Base-by-base conservation (phyloP, 2,113 vertebrate genomes). In the Nothobranchius furzeri region DNA sequence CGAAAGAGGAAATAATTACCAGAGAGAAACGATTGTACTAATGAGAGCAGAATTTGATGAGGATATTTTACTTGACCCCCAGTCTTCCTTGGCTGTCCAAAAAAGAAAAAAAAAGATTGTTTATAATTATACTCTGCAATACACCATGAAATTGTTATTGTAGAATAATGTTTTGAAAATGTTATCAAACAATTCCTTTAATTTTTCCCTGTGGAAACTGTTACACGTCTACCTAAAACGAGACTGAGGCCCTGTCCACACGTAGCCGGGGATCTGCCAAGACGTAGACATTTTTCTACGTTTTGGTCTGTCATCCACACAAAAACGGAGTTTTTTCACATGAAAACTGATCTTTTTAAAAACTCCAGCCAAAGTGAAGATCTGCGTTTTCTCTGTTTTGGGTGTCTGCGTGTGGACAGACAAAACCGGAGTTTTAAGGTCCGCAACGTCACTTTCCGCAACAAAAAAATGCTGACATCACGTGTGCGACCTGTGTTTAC, bases 131-230 rank as follows among this genome's bases (percentile, higher is more conserved):
- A 88, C 87, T 88, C 87, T 80, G 92, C 88, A 93, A 93, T 94
- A 89, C 90, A 88, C 84, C 92, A 92, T 93, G 92, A 93, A 92
- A 93, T 93, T 92, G 92, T 92, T 93, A 93, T 93, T 92, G 91
- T 93, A 88, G 86, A 91, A 89, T 91, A 92, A 90, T 85, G 90
- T 93, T 94, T 92, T 92, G 85, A 92, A 92, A 92, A 90, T 86
- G 90, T 90, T 93, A 93, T 93, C 92, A 93, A 92, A 93, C 93
- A 91, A 89, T 92, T 86, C 90, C 90, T 92, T 93, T 88, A 87
- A 92, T 91, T 92, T 87, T 84, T 73, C 81, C 80, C 88, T 66
- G 78, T 62, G 79, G 87, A 91, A 89, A 90, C 87, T 89, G 90
- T 91, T 91, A 91, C 90, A 73, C 73, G 85, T 87, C 86, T 78